Conservation (phyloP, 2,113 vertebrate species). For the Cricetomys ansorgei region DNA sequence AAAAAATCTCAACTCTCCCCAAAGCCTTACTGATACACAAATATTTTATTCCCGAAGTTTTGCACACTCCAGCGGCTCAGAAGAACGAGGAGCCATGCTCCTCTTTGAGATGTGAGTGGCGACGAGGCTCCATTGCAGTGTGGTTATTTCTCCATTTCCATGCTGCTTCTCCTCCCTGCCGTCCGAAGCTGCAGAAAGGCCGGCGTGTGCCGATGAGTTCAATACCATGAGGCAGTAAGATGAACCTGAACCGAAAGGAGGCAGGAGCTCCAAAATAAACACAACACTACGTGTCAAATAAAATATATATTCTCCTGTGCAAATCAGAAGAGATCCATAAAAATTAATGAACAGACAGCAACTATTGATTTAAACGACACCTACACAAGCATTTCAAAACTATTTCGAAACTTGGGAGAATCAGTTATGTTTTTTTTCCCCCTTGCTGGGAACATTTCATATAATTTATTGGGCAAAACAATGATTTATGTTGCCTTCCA, state of each 20-base stretch:
- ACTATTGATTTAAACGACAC: conserved; percentile 79
- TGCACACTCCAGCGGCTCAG: conserved; percentile 79
- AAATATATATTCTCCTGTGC: conserved; percentile 88
- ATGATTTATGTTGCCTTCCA: conserved; percentile 46
- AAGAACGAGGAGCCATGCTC: conserved; percentile 76
- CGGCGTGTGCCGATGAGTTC: conserved; percentile 82
- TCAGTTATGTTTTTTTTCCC: conserved; percentile 39
- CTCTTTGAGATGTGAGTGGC: conserved; percentile 73
- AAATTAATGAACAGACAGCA: conserved; percentile 87
- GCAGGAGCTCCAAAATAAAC: conserved; percentile 86
- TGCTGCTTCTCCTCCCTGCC: conserved; percentile 83
- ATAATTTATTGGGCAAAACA: conserved; percentile 50
- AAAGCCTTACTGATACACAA: conserved; percentile 82
- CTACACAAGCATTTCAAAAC: conserved; percentile 84
- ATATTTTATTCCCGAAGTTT: conserved; percentile 79
- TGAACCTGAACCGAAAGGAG: conserved; percentile 83
- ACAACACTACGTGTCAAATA: conserved; percentile 85
- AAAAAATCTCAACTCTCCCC: conserved; percentile 74
- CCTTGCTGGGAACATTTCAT: conserved; percentile 61
- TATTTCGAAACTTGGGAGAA: conserved; percentile 61
- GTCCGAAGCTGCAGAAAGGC: conserved; percentile 83
- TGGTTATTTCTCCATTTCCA: conserved; percentile 81
- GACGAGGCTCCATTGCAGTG: conserved; percentile 56
- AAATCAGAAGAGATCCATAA: conserved; percentile 90
- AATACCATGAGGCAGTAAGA: conserved; percentile 83